Evolutionary conservation across 92 coral and sea anemone genomes (phyloP), one percentile per base, ranked within the genome.

Genomic region (Parazoanthus darwini): DNA sequence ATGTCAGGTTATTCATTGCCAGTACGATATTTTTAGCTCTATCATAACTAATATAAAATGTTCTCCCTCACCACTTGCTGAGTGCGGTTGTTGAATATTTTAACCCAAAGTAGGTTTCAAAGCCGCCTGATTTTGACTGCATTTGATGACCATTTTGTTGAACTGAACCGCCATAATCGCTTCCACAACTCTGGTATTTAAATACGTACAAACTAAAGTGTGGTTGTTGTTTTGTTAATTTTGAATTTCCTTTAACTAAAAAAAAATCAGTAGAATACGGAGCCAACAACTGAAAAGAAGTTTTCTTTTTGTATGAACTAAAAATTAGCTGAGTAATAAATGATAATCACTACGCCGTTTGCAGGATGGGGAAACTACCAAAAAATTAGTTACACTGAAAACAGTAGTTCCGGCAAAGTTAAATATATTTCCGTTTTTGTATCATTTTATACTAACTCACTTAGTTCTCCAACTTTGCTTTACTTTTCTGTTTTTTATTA

Each of bases 1-100:
- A 67, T 36, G 37, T 20, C 68, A 68, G 72, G 71, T 84, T 72
- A 68, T 82, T 20, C 73, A 82, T n/a, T 82, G 56, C 44, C 50
- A 84, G 42, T 82, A 82, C n/a, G 78, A 42, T 71, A 70, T 84
- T 71, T 56, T 26, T 26, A 67, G 29, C 86, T 20, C 23, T 26
- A 46, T 22, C 59, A 68, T 29, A 71, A 68, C 83, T 51, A 18
- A 50, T 79, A 82, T 7, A 70, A 22, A 75, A 38, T 26, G 23
- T 68, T 50, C 44, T 8, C n/a, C 74, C 51, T 42, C 51, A 5
- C 9, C 43, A 65, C 22, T 15, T 42, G 37, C 25, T 82, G 59
- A 18, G 14, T 54, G 58, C 25, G 10, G 23, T 10, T 2, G 16
- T 22, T 75, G 51, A 39, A 76, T 76, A 39, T 39, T 38, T 39